Evolutionary conservation across 2,113 vertebrate genomes (phyloP).

Genomic region (Solea senegalensis): DNA sequence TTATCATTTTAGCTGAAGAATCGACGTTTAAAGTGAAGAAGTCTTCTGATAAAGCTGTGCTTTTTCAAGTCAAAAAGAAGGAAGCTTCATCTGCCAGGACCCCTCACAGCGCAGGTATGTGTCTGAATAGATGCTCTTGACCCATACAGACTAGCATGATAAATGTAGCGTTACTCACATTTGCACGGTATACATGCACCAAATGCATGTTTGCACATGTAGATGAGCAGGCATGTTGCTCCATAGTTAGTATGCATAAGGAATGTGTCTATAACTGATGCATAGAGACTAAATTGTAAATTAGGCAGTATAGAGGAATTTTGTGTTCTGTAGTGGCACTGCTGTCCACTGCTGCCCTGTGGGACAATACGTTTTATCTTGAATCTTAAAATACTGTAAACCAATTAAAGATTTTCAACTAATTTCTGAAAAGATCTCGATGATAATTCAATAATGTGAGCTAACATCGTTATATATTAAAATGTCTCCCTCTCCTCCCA

Average conservation of each 20-base stretch:
- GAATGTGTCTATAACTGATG: too few relatives aligned
- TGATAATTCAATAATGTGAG: neutral
- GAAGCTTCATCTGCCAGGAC: constrained; percentile 44
- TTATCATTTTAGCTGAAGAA: constrained; percentile 63
- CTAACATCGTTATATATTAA: neutral
- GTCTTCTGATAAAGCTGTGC: constrained; percentile 78
- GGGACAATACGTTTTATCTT: too few relatives aligned
- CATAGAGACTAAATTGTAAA: too few relatives aligned
- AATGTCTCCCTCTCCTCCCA: neutral
- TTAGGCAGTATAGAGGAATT: too few relatives aligned
- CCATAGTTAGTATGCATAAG: too few relatives aligned
- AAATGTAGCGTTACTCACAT: neutral
- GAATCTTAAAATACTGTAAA: neutral
- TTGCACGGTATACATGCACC: neutral
- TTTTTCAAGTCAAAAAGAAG: constrained; percentile 83
- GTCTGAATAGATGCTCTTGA: neutral
- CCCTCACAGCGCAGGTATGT: constrained; percentile 46
- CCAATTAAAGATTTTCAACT: neutral
- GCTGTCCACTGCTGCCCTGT: too few relatives aligned
- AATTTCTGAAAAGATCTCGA: neutral
- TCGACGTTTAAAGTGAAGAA: constrained; percentile 83
- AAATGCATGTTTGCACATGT: neutral
- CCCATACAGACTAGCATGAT: neutral
- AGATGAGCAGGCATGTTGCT: neutral
- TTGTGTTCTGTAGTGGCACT: too few relatives aligned